Conservation (phyloP, 1,140 invertebrate genomes). For the Drosophila seguyi region DNA sequence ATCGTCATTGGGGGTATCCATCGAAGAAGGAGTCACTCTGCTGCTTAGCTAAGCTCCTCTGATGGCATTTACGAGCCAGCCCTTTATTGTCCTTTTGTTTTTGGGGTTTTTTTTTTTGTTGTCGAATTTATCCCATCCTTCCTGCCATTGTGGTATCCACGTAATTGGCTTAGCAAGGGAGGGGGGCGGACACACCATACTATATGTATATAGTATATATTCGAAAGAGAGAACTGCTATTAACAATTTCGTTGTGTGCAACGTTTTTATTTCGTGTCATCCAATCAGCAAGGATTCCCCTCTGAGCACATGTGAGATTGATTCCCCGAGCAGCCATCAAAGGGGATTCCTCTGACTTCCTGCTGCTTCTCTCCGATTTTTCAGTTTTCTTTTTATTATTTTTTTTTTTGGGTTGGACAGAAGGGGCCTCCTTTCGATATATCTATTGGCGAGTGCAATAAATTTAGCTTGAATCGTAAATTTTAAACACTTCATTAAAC, state of each 20-base stretch:
- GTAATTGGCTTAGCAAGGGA: slow-evolving; percentile 65
- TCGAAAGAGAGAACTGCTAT: slow-evolving; percentile 34
- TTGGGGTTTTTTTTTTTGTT: slow-evolving; percentile 25
- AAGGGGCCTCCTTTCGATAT: slow-evolving; percentile 28
- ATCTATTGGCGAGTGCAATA: slow-evolving; percentile 52
- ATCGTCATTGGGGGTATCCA: slow-evolving; percentile 5
- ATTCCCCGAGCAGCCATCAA: slow-evolving; percentile 74
- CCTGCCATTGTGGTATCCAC: slow-evolving; percentile 37
- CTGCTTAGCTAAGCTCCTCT: slow-evolving; percentile 35
- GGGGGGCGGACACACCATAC: not conserved
- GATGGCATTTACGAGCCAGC: slow-evolving; percentile 66
- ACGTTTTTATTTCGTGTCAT: slow-evolving; percentile 72
- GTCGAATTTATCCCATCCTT: slow-evolving; percentile 25
- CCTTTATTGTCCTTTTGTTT: slow-evolving; percentile 78
- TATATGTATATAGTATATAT: slow-evolving; percentile 4
- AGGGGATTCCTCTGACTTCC: slow-evolving; percentile 28
- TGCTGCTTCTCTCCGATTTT: slow-evolving; percentile 18
- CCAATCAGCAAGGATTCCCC: slow-evolving; percentile 59
- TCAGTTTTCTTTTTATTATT: slow-evolving; percentile 8
- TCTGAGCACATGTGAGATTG: slow-evolving; percentile 62
- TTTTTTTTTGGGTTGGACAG: slow-evolving; percentile 17
- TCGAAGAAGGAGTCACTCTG: slow-evolving; percentile 19
- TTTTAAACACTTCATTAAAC: slow-evolving; percentile 79
- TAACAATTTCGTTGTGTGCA: slow-evolving; percentile 64
- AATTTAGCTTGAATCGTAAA: slow-evolving; percentile 69